phyloP scores from a whole-genome alignment of 1,140 invertebrate species.

The Procambarus clarkii region DNA sequence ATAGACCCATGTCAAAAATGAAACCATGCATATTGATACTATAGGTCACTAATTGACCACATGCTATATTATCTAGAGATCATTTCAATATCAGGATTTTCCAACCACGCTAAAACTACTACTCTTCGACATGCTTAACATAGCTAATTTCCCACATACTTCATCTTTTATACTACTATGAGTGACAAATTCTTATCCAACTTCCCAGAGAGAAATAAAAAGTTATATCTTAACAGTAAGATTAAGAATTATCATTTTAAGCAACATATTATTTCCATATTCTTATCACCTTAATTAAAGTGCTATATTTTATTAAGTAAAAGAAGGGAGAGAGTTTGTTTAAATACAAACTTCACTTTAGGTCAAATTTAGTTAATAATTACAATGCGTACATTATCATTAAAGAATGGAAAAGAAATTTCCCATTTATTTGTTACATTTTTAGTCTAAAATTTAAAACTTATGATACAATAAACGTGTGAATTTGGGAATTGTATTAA shows the following conservation, averaged over 20 bases:
- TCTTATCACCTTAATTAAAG: not conserved
- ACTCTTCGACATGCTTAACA: not conserved
- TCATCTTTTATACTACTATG: conserved; percentile 15
- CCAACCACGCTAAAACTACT: conserved; percentile 2
- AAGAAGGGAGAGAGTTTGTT: too few relatives aligned
- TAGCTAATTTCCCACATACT: conserved; percentile 12
- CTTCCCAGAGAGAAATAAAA: not conserved
- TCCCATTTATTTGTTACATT: too few relatives aligned
- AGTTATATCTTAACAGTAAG: not conserved
- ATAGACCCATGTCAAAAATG: conserved; percentile 16
- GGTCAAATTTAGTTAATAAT: too few relatives aligned
- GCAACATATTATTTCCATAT: not conserved
- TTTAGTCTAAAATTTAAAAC: too few relatives aligned
- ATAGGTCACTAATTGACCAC: not conserved
- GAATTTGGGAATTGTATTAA: not conserved
- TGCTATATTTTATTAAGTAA: too few relatives aligned
- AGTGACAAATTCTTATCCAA: conserved; percentile 13
- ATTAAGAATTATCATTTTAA: not conserved
- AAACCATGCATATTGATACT: conserved; percentile 21
- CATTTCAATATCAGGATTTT: not conserved
- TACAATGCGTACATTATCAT: too few relatives aligned
- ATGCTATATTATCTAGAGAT: not conserved
- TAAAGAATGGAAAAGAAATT: too few relatives aligned
- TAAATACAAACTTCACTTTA: too few relatives aligned
- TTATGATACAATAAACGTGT: not conserved